Evolutionary conservation across 2,113 vertebrate genomes (phyloP), one percentile per base, ranked within the genome.

Genomic region (Mungos mungo): DNA sequence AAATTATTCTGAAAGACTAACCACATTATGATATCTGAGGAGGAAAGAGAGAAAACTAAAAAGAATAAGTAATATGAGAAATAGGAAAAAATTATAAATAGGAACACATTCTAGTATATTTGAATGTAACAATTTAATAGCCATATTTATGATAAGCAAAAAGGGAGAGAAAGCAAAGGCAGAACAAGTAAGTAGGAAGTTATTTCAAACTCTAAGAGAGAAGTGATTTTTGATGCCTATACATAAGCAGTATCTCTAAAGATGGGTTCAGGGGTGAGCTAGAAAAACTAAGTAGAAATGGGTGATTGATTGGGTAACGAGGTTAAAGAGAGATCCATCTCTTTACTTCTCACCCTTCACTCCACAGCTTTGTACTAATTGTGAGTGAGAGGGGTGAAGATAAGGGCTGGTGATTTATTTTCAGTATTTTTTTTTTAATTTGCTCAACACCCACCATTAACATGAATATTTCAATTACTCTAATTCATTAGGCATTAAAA

Each of bases 221-320:
- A 25, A 54, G 52, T 3, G 35, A 66, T 35, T 90, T 88, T n/a
- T 65, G 54, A 33, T n/a, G 14, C 21, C 21, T 72, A 5, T 11
- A 38, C 2, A 16, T 63, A 10, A 60, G 8, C 57, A 60, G 25
- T 18, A 33, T 33, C 60, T 93, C 52, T 21, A 82, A 83, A 29
- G 57, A 68, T 19, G 52, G 31, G 8, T n/a, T 38, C 35, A 76
- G 12, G 54, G 33, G 6, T 84, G 68, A 92, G 76, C 33, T 33
- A 76, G 27, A 92, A 74, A n/a, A 93, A 72, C 50, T 31, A 71
- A 52, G 80, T 90, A 21, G 65, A 87, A 84, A 63, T 11, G 8
- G n/a, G 83, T 96, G 96, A 97, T 90, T 96, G 93, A 93, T 7
- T 94, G 69, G 92, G 97, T 97, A 92, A 98, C 95, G 88, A 98